phyloP scores from a whole-genome alignment of 2,113 vertebrate genomes.

The Psophia crepitans region DNA sequence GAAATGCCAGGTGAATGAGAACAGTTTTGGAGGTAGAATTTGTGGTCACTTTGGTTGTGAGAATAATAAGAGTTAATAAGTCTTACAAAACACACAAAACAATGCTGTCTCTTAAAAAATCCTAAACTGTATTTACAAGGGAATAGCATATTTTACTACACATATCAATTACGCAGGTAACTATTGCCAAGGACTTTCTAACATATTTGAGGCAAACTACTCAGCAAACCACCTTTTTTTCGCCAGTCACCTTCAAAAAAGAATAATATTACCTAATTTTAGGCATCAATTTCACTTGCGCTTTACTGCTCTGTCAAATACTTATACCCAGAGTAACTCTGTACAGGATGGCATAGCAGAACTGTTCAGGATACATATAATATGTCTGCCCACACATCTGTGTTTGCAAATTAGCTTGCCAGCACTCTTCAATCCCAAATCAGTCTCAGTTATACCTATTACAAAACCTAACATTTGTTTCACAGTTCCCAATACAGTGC shows the following conservation, averaged over 20 bases:
- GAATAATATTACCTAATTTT: background rate
- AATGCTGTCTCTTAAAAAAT: background rate
- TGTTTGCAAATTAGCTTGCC: conserved; percentile 11
- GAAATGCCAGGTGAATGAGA: background rate
- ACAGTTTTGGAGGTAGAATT: background rate
- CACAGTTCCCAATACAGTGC: background rate
- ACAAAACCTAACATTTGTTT: background rate
- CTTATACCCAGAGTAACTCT: background rate
- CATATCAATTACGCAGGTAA: background rate
- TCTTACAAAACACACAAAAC: background rate
- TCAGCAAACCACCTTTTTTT: background rate
- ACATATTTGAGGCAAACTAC: background rate
- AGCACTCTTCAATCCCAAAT: background rate
- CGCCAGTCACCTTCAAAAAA: background rate
- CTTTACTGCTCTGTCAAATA: background rate
- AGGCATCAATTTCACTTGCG: background rate
- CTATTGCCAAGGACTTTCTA: background rate
- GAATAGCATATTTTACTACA: background rate
- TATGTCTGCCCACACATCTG: background rate
- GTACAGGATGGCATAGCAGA: background rate
- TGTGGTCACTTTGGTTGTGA: background rate
- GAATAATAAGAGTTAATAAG: background rate
- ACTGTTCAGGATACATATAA: background rate
- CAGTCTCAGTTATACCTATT: background rate
- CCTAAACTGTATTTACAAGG: background rate